Evolutionary conservation across 2,797 vertebrate genomes (phyloP).

Genomic region (Myiothlypis coronata): DNA sequence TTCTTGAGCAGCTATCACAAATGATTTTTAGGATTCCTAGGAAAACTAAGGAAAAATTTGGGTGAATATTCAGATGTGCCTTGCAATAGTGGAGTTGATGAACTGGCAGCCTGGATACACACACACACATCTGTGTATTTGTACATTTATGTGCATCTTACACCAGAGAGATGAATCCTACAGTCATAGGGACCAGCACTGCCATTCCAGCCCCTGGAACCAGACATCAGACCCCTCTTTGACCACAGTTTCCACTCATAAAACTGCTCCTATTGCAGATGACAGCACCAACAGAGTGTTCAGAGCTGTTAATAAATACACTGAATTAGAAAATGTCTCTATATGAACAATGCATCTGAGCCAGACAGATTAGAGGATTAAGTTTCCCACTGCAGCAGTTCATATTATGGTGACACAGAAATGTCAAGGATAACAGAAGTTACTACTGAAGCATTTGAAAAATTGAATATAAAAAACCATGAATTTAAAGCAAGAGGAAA

Average conservation of each 20-base stretch:
- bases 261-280: neutral
- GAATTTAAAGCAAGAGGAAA: neutral
- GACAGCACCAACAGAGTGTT: neutral
- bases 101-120: neutral
- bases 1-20: neutral
- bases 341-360: slow-evolving; percentile 18
- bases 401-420: slow-evolving; percentile 19
- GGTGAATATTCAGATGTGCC: neutral
- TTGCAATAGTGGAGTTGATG: neutral
- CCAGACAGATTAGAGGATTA: slow-evolving; percentile 53
- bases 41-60: neutral
- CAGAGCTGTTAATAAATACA: slow-evolving; percentile 19
- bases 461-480: neutral
- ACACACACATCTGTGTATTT: accelerated
- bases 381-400: slow-evolving; percentile 23
- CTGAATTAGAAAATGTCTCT: neutral
- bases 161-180: neutral
- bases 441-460: slow-evolving; percentile 6
- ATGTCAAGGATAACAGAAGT: slow-evolving; percentile 53
- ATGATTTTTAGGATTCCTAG: neutral
- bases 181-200: neutral
- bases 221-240: neutral
- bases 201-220: neutral
- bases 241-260: neutral
- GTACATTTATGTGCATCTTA: too few species aligned